Evolutionary conservation across 2,113 vertebrate species (phyloP).

Genomic region (Rhinoderma darwinii): DNA sequence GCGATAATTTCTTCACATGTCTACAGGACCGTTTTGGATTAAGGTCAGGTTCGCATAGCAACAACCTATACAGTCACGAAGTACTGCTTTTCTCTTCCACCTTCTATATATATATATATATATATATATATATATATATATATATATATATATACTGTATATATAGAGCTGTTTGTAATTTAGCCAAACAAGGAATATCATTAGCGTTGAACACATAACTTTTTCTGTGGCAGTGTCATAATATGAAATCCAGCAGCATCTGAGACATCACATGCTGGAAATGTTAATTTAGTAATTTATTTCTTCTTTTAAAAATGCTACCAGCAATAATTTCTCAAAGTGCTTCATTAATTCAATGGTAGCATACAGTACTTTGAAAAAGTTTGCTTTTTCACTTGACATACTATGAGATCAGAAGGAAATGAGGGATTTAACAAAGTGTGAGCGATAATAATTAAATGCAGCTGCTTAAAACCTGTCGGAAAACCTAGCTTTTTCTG

Average conservation of each 20-base stretch:
- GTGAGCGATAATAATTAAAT: slow-evolving; percentile 58
- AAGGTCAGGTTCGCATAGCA: too few species aligned
- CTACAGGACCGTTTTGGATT: too few species aligned
- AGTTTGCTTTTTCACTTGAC: slow-evolving; percentile 56
- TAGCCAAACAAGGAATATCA: neutral
- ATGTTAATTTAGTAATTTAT: slow-evolving; percentile 47
- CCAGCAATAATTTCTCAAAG: slow-evolving; percentile 42
- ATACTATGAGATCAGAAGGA: slow-evolving; percentile 56
- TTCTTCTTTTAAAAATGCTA: slow-evolving; percentile 47
- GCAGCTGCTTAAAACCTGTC: slow-evolving; percentile 58
- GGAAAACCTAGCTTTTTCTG: slow-evolving; percentile 50
- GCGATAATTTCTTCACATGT: too few species aligned
- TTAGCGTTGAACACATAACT: neutral
- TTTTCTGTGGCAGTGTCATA: slow-evolving; percentile 21
- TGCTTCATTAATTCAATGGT: slow-evolving; percentile 47
- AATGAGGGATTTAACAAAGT: slow-evolving; percentile 58
- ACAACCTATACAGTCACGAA: too few species aligned
- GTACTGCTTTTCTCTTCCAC: too few species aligned
- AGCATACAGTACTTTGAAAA: slow-evolving; percentile 48
- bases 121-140: too few species aligned
- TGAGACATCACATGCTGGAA: slow-evolving; percentile 16
- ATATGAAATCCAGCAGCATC: slow-evolving; percentile 20
- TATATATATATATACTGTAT: too few species aligned
- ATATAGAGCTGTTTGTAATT: neutral
- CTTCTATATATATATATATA: too few species aligned